Base-by-base conservation (phyloP, 2,113 vertebrate species). In the Puffinus mauretanicus region DNA sequence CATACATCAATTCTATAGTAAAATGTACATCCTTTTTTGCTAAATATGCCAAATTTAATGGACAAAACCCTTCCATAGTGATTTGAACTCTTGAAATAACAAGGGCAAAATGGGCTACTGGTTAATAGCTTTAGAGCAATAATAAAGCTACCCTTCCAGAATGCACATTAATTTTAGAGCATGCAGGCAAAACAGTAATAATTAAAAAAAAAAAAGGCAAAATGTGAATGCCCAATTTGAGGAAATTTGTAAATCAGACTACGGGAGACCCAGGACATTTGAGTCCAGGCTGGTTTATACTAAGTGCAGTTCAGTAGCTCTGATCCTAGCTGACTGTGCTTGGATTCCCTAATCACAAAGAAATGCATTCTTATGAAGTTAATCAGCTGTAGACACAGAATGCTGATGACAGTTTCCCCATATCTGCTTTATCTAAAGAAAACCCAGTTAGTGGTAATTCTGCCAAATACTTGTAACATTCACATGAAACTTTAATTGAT, bases 401-500 rank as follows among this genome's bases (percentile, higher is more conserved):
- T 98, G 97, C 97, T 98, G 98, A 98, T 97, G 97, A 96, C 82
- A 81, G 96, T 96, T 97, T 97, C 92, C 96, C 96, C 96, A 66
- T 96, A 98, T 98, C 97, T 98, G 97, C 92, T 96, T 98, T 97
- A 97, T 98, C 98, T 98, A 98, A 99, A 98, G 98, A 98, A 98
- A 98, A 98, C 98, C 96, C 95, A 97, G 98, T 98, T 98, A 98
- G 97, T 97, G 98, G 97, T 97, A 98, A 98, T 98, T 97, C 97
- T 98, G 98, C 97, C 98, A 98, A 98, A 98, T 98, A 97, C 97
- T 97, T 98, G 98, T 98, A 99, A 98, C 98, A 98, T 97, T 98
- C 98, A 98, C 98, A 99, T 99, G 98, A 99, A 99, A 98, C 97
- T 99, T 99, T 99, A 98, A 99, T 98, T 98, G 97, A 98, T 98